Evolutionary conservation across 2,888 invertebrate genomes (phyloP).

Genomic region (Lasioglossum morio): DNA sequence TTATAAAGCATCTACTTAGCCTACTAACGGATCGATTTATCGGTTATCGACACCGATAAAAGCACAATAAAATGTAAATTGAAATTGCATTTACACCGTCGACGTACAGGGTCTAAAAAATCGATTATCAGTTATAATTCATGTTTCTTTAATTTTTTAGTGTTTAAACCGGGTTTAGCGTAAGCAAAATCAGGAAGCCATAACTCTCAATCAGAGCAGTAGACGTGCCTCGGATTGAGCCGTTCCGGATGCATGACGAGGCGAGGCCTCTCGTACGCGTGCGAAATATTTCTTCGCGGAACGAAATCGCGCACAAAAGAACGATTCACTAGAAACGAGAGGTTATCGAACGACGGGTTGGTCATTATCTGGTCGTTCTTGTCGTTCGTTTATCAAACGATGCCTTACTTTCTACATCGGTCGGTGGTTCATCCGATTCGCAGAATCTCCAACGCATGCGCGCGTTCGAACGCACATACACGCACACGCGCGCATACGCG

Average conservation of each 20-base stretch:
- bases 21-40: neutral
- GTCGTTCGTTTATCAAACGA: conserved; percentile 68
- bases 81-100: neutral
- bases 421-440: conserved; percentile 60
- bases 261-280: conserved; percentile 5
- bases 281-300: conserved; percentile 55
- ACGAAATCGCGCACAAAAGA: conserved; percentile 50
- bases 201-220: neutral
- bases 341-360: conserved; percentile 52
- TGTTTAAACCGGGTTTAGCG: neutral
- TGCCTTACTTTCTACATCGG: conserved; percentile 60
- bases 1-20: neutral
- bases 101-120: neutral
- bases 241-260: conserved; percentile 12
- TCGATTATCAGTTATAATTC: neutral
- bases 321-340: conserved; percentile 65
- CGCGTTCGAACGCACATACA: neutral
- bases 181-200: neutral
- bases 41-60: neutral
- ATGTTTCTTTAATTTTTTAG: neutral
- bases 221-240: conserved; percentile 5
- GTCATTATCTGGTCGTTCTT: conserved; percentile 67
- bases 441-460: conserved; percentile 43
- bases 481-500: neutral
- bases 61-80: neutral